A percentile compares a stretch with the other conserved stretches of the same genome.
Conservation (phyloP, 2,797 vertebrate species). For the Lophotriccus pileatus region DNA sequence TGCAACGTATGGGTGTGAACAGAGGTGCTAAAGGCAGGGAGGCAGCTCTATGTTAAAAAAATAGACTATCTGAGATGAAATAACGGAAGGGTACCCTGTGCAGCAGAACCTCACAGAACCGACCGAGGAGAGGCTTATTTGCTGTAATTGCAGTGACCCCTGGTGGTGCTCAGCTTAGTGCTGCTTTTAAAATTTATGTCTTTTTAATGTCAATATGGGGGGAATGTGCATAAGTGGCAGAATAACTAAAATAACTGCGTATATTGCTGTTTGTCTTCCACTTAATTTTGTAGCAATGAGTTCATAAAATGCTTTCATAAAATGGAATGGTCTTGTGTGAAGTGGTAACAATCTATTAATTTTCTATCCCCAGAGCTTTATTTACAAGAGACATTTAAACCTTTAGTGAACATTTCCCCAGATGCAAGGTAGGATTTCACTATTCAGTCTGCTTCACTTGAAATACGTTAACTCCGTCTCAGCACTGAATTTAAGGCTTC, state of each 20-base stretch:
- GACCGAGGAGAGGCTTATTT: background rate
- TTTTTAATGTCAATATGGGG: background rate
- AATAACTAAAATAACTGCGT: background rate
- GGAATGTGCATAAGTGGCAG: background rate
- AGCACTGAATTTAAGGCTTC: background rate
- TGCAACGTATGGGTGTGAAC: background rate
- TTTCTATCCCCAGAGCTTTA: constrained; percentile 85
- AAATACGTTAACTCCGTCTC: background rate
- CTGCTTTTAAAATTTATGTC: background rate
- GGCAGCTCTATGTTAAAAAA: background rate
- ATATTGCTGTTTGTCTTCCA: background rate
- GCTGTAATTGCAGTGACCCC: constrained; percentile 20
- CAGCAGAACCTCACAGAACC: too few species aligned
- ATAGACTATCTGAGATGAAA: rapidly evolving
- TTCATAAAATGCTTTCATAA: background rate
- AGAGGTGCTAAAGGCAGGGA: background rate
- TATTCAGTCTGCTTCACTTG: background rate
- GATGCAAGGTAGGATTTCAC: constrained; percentile 86
- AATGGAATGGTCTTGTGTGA: background rate
- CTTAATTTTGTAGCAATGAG: background rate
- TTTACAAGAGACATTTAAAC: constrained; percentile 91
- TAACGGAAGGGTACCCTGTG: background rate
- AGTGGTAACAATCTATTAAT: background rate
- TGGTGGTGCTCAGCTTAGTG: background rate
- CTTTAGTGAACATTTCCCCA: constrained; percentile 96